These are phyloP conservation scores for Cyphomyrmex costatus DNA, from an alignment of 1,140 invertebrate genomes.

Conservation along the genomic window DNA sequence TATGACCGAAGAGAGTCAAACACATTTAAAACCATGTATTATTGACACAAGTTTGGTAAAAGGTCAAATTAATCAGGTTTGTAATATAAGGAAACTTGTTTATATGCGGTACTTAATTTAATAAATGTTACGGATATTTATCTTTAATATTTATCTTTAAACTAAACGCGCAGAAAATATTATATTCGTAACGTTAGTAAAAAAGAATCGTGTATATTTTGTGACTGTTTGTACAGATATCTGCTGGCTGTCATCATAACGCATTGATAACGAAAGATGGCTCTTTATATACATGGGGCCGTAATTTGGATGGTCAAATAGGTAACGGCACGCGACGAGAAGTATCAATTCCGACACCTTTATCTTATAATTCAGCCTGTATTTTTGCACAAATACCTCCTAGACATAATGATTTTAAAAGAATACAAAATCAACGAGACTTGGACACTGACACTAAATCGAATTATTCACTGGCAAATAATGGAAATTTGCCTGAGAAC, in stretches of 20 bases:
- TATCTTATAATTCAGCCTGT: constrained; percentile 73
- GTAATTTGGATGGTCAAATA: constrained; percentile 91
- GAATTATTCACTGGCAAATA: constrained; percentile 38
- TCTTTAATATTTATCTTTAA: constrained; percentile 26
- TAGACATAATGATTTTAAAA: constrained; percentile 71
- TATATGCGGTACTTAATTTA: neutral
- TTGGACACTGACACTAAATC: constrained; percentile 51
- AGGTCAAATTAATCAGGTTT: constrained; percentile 88
- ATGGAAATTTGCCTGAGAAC: constrained; percentile 25
- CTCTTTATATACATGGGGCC: constrained; percentile 90
- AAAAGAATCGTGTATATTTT: neutral
- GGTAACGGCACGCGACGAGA: constrained; percentile 89
- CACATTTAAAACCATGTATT: constrained; percentile 87
- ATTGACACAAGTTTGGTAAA: constrained; percentile 88
- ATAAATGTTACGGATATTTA: neutral
- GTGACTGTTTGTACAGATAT: constrained; percentile 84
- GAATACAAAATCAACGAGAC: constrained; percentile 61
- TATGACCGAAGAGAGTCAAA: constrained; percentile 80
- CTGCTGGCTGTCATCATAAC: constrained; percentile 91
- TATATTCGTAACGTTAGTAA: neutral
- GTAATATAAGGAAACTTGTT: constrained; percentile 21
- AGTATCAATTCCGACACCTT: constrained; percentile 83
- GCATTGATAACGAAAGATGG: constrained; percentile 90
- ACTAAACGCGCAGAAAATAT: neutral
- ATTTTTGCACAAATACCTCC: constrained; percentile 78